Base-by-base conservation (phyloP, 2,113 vertebrate species). In the Podarcis cretensis region DNA sequence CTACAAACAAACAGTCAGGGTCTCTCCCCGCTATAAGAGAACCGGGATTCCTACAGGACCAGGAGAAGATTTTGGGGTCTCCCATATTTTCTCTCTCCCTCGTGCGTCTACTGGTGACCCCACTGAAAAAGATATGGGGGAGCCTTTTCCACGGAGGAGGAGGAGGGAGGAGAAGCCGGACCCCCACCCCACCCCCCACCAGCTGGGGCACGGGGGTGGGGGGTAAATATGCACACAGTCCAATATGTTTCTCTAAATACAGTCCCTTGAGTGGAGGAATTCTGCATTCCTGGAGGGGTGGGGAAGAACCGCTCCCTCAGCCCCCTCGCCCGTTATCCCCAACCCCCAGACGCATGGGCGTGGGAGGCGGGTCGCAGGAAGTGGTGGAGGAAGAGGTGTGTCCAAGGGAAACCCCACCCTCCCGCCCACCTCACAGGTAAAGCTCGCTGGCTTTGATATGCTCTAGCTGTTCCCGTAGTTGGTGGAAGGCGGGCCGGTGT, bases 391-490 rank as follows among this genome's bases (percentile, higher is more conserved):
- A 80, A 37, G 84, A 78, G 87, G 78, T n/a, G 79, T 77, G 63
- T 63, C 68, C 16, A 2, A 43, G 75, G 59, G 73, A 74, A 84
- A 59, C 76, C 75, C 86, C n/a, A 25, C 80, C 87, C 87, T 69
- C 88, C 78, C 10, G 81, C 25, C 2, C 2, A 91, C 71, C 91
- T 99, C 98, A 99, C 98, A 98, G 98, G 97, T 98, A 98, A 93
- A 99, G 97, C 97, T 98, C 98, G 57, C 97, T 98, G 96, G 96
- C 76, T 97, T 97, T 97, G 96, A 98, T 98, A 94, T 98, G 97
- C 95, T 98, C 97, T 43, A 99, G 97, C 97, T 97, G 98, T 95
- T 98, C 98, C 0, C 97, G 98, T 90, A 99, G 95, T 95, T 98
- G 97, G 89, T 97, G 96, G 96, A 99, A 99, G 94, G 97, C 97